A percentile compares a stretch with the other conserved stretches of the same genome.
phyloP scores from a whole-genome alignment of 2,797 vertebrate genomes.

The Microctenopoma lineatum region DNA sequence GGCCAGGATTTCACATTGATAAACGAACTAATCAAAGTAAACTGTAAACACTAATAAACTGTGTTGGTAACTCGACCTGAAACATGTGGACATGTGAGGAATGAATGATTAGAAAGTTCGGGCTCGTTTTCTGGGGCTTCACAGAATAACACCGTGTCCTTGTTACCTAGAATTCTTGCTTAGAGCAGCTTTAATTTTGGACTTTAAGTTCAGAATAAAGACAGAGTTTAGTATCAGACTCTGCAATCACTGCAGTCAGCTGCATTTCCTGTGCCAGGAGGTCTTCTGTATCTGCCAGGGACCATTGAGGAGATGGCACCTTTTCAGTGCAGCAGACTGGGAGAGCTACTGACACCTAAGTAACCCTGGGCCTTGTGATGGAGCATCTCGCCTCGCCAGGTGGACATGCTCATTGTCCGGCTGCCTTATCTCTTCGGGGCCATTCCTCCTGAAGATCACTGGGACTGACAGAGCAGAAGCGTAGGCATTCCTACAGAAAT shows the following conservation, averaged over 20 bases:
- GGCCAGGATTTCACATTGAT: no score
- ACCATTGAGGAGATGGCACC: constrained; percentile 53
- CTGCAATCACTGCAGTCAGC: constrained; percentile 26
- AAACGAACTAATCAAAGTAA: no score
- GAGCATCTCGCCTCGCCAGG: constrained; percentile 62
- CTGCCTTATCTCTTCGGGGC: constrained; percentile 75
- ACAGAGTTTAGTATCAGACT: constrained; percentile 29
- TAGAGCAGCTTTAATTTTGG: constrained; percentile 46
- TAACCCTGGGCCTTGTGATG: constrained; percentile 66
- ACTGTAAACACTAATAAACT: no score
- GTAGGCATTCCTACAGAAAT: constrained; percentile 50
- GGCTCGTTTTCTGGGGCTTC: constrained; percentile 36
- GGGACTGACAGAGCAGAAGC: constrained; percentile 62
- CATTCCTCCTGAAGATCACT: constrained; percentile 71
- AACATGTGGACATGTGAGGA: no score
- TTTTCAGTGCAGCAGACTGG: constrained; percentile 41
- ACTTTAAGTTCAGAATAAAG: constrained; percentile 25
- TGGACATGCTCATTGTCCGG: constrained; percentile 75
- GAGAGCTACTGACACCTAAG: constrained; percentile 61
- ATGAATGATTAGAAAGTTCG: neutral
- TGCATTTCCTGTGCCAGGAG: constrained; percentile 35
- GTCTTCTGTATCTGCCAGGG: constrained; percentile 54
- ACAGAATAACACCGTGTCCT: constrained; percentile 30
- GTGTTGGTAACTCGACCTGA: no score
- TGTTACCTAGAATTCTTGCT: constrained; percentile 35